phyloP scores from a whole-genome alignment of 2,888 invertebrate genomes.

The Erynnis tages region DNA sequence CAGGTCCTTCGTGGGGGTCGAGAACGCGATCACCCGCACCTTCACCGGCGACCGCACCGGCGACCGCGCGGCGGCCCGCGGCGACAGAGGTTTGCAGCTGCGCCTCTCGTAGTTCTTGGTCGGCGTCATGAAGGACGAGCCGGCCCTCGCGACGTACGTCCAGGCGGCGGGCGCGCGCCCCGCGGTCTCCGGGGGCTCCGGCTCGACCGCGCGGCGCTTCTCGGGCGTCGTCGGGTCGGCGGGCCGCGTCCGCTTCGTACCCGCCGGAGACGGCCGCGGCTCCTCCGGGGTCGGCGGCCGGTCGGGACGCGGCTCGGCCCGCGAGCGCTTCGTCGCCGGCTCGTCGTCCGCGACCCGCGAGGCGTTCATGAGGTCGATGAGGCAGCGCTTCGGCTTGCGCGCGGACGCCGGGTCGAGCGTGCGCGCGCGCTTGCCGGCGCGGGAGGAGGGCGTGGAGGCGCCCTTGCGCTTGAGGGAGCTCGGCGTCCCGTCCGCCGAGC shows the following conservation, averaged over 20 bases:
- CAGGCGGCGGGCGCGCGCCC: slow-evolving; percentile 39
- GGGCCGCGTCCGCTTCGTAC: slow-evolving; percentile 54
- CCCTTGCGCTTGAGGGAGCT: slow-evolving; percentile 64
- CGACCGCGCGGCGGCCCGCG: slow-evolving; percentile 42
- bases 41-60: slow-evolving; percentile 48
- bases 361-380: slow-evolving; percentile 63
- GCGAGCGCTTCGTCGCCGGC: slow-evolving; percentile 45
- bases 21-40: slow-evolving; percentile 46
- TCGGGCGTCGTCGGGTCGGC: slow-evolving; percentile 39
- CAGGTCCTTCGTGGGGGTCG: slow-evolving; percentile 85
- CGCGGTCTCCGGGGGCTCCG: background rate
- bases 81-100: slow-evolving; percentile 48
- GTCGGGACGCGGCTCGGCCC: slow-evolving; percentile 47
- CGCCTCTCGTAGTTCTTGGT: slow-evolving; percentile 56
- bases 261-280: slow-evolving; percentile 39
- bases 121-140: slow-evolving; percentile 60
- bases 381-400: slow-evolving; percentile 62
- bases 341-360: slow-evolving; percentile 53
- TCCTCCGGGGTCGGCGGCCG: slow-evolving; percentile 35
- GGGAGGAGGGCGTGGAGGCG: slow-evolving; percentile 38
- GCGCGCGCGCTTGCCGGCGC: slow-evolving; percentile 29
- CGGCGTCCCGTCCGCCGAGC: slow-evolving; percentile 70
- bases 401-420: slow-evolving; percentile 32
- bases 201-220: background rate
- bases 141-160: slow-evolving; percentile 48